These are phyloP conservation scores for Trididemnum clinides DNA, from an alignment of 23 tunicate genomes.

Conservation along the genomic window DNA sequence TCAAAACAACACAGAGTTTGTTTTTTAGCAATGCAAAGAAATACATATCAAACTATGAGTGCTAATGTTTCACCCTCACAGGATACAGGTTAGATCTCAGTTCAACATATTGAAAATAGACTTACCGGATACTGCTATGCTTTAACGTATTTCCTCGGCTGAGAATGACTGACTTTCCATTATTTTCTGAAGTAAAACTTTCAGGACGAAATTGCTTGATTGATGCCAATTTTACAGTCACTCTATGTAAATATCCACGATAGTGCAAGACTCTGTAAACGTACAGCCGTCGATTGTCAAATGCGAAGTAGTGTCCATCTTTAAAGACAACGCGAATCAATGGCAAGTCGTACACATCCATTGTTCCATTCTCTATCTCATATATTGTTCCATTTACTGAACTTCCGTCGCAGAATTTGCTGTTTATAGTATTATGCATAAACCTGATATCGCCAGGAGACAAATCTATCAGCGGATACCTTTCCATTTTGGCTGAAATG, in stretches of 20 bases:
- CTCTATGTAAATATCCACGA: neutral
- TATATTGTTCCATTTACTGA: neutral
- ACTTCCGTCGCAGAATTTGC: neutral
- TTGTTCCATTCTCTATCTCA: neutral
- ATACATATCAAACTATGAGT: too few species aligned
- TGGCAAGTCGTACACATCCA: slow-evolving; percentile 17
- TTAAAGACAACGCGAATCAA: slow-evolving; percentile 17
- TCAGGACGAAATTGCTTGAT: slow-evolving; percentile 4
- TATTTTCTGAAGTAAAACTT: slow-evolving; percentile 9
- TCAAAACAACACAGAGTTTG: too few species aligned
- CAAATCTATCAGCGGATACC: too few species aligned
- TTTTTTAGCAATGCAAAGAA: too few species aligned
- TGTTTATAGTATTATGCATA: slow-evolving; percentile 31
- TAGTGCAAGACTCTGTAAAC: slow-evolving; percentile 33
- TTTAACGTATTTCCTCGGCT: too few species aligned
- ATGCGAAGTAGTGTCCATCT: slow-evolving; percentile 20
- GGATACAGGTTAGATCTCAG: too few species aligned
- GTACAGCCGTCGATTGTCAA: slow-evolving; percentile 44
- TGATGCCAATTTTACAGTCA: neutral
- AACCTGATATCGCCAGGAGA: slow-evolving; percentile 31
- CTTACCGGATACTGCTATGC: too few species aligned
- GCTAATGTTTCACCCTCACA: too few species aligned
- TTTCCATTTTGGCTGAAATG: too few species aligned
- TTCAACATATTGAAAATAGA: too few species aligned
- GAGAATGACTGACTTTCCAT: slow-evolving; percentile 8